Conservation (phyloP, 2,113 vertebrate genomes). For the Pseudopodoces humilis region DNA sequence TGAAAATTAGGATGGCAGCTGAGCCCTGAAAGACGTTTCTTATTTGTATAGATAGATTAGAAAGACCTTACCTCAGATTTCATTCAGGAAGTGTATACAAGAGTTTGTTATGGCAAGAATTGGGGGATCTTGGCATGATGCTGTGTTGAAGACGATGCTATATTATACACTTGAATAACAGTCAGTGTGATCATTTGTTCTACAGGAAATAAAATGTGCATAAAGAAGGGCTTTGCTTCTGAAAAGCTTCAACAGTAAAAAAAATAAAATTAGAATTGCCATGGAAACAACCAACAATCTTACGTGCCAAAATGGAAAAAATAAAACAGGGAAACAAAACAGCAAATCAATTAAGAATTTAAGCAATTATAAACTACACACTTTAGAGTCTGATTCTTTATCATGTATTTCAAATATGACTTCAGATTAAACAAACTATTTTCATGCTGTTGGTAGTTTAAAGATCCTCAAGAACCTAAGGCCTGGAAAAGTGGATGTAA, state of each 20-base stretch:
- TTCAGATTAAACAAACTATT: neutral
- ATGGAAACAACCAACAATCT: slow-evolving; percentile 74
- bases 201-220: slow-evolving; percentile 37
- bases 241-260: slow-evolving; percentile 66
- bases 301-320: slow-evolving; percentile 60
- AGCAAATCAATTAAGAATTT: slow-evolving; percentile 52
- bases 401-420: neutral
- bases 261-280: slow-evolving; percentile 73
- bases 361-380: neutral
- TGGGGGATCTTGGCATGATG: neutral
- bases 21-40: neutral
- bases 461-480: slow-evolving; percentile 19
- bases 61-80: neutral
- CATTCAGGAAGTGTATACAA: neutral
- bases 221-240: slow-evolving; percentile 63
- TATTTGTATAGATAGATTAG: neutral
- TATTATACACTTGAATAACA: neutral
- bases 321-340: slow-evolving; percentile 56
- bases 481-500: neutral
- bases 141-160: neutral
- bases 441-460: neutral
- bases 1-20: neutral
- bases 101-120: neutral
- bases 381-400: neutral
- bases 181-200: neutral